These are phyloP conservation scores for Rotaria macrura DNA, from an alignment of 2,888 invertebrate genomes.

Conservation along the genomic window DNA sequence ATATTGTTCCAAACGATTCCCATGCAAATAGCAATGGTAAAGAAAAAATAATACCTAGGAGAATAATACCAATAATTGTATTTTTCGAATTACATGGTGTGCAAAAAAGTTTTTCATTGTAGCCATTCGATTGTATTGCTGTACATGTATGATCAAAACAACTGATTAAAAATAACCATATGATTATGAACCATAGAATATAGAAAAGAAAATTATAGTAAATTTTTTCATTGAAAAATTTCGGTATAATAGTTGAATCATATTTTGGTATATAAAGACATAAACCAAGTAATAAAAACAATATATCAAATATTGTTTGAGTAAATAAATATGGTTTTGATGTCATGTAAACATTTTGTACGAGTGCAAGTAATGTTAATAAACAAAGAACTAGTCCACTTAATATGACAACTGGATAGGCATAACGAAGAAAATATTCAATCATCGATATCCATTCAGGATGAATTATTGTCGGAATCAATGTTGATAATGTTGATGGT, in stretches of 20 bases:
- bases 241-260: not conserved
- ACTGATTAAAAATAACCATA: not conserved
- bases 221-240: not conserved
- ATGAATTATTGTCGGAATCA: not conserved
- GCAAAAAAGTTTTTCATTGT: conserved; percentile 13
- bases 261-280: not conserved
- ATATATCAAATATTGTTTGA: not conserved
- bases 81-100: conserved; percentile 15
- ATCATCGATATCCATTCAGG: not conserved
- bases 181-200: not conserved
- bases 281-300: not conserved
- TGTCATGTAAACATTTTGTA: not conserved
- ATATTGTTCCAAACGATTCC: not conserved
- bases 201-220: not conserved
- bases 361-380: not conserved
- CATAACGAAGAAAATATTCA: not conserved
- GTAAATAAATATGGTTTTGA: conserved; percentile 6
- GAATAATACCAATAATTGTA: not conserved
- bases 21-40: not conserved
- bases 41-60: not conserved
- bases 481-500: not conserved
- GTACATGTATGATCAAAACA: conserved; percentile 20
- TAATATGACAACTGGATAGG: not conserved
- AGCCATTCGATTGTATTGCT: conserved; percentile 9
- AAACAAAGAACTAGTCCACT: not conserved